phyloP scores from a whole-genome alignment of 2,888 invertebrate species.

The Cryptosula pallasiana region DNA sequence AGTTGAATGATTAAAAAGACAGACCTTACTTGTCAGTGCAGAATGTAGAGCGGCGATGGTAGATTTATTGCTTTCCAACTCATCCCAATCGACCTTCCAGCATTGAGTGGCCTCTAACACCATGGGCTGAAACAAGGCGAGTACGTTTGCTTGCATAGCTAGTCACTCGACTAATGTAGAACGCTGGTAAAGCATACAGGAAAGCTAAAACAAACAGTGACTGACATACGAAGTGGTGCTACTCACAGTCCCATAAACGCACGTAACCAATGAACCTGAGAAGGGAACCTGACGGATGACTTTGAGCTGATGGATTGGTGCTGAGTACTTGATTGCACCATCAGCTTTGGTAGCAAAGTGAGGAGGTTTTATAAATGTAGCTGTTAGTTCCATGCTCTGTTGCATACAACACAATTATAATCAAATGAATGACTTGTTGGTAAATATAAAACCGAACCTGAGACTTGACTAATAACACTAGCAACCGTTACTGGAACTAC shows the following conservation, averaged over 20 bases:
- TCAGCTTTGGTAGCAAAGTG: neutral
- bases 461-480: too few relatives aligned
- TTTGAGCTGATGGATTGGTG: neutral
- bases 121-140: conserved; percentile 39
- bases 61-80: conserved; percentile 44
- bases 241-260: conserved; percentile 4
- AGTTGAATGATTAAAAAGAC: too few relatives aligned
- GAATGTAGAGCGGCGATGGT: conserved; percentile 36
- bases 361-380: conserved; percentile 16
- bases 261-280: neutral
- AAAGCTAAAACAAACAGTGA: too few relatives aligned
- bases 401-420: too few relatives aligned
- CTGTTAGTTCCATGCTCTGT: conserved; percentile 5
- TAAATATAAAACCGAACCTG: too few relatives aligned
- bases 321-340: neutral
- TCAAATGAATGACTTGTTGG: too few relatives aligned
- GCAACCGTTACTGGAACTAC: too few relatives aligned
- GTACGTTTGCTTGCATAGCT: conserved; percentile 5
- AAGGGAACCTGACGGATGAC: neutral
- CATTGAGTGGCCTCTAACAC: conserved; percentile 43
- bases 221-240: too few relatives aligned
- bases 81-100: conserved; percentile 52
- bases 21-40: neutral
- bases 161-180: too few relatives aligned
- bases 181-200: too few relatives aligned